These are phyloP conservation scores for Micromussa lordhowensis DNA, from an alignment of 92 coral and sea anemone genomes.

Conservation along the genomic window DNA sequence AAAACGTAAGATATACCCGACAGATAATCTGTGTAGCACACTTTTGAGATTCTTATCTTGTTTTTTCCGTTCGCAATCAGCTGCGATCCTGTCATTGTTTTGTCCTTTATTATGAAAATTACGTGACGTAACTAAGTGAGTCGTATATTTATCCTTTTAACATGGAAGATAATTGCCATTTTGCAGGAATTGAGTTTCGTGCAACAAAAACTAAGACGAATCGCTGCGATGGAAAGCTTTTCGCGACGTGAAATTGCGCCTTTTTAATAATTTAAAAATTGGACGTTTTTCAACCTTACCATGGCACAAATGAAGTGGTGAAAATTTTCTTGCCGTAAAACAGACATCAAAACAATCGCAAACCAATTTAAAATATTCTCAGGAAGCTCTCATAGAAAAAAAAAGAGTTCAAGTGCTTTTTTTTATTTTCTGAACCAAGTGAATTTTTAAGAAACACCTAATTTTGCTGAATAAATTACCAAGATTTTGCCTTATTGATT, in stretches of 20 bases:
- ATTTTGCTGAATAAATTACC: background rate
- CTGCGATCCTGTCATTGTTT: background rate
- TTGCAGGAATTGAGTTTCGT: background rate
- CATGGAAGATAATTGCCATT: background rate
- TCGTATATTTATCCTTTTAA: background rate
- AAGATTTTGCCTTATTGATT: too few relatives aligned
- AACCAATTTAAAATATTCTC: background rate
- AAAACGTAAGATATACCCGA: background rate
- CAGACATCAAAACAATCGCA: background rate
- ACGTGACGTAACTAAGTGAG: slow-evolving; percentile 10
- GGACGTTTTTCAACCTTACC: background rate
- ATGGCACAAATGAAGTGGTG: background rate
- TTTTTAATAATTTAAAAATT: too few relatives aligned
- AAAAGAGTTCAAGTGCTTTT: background rate
- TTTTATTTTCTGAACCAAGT: background rate
- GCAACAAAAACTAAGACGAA: background rate
- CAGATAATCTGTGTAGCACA: slow-evolving; percentile 1
- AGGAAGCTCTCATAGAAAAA: background rate
- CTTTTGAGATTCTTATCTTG: background rate
- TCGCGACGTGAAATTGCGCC: too few relatives aligned
- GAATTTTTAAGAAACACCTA: too few relatives aligned
- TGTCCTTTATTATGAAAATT: background rate
- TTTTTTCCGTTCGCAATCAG: slow-evolving; percentile 8
- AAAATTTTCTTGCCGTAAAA: background rate
- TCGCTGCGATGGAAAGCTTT: background rate